A percentile compares a stretch with the other conserved stretches of the same genome.
These are phyloP conservation scores for Xylocampa areola DNA, from an alignment of 2,888 invertebrate species.

Conservation along the genomic window DNA sequence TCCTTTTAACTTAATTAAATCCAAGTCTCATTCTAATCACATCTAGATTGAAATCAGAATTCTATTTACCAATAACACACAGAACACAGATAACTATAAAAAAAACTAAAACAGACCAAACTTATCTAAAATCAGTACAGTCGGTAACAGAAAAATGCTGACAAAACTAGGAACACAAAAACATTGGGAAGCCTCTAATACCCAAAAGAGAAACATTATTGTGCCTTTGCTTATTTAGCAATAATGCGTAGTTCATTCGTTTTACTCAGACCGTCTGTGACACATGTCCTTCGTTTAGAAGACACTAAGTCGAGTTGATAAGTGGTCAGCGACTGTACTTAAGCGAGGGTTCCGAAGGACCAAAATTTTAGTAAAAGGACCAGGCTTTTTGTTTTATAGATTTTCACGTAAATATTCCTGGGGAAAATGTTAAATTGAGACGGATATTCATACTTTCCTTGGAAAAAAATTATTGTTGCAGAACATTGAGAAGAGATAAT, in stretches of 20 bases:
- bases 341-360: conserved; percentile 18
- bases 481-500: too few species aligned
- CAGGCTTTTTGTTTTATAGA: conserved; percentile 15
- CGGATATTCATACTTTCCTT: too few species aligned
- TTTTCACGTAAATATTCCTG: neutral
- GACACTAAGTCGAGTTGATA: conserved; percentile 64
- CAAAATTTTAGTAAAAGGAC: conserved; percentile 9
- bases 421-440: too few species aligned
- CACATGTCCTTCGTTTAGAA: conserved; percentile 59
- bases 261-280: conserved; percentile 58
- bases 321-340: conserved; percentile 46
- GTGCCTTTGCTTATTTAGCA: conserved; percentile 57
- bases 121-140: conserved; percentile 28
- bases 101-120: conserved; percentile 14
- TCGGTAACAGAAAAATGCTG: conserved; percentile 37
- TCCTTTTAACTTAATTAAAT: neutral
- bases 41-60: neutral
- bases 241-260: conserved; percentile 62
- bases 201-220: conserved; percentile 52
- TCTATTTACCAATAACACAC: conserved; percentile 9
- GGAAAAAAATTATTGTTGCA: too few species aligned
- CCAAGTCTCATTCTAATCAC: conserved; percentile 2
- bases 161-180: conserved; percentile 46
- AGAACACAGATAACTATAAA: neutral
- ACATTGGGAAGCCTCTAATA: conserved; percentile 40